These are phyloP conservation scores for Ceratosolen fusciceps DNA, from an alignment of 1,140 invertebrate genomes.

Conservation along the genomic window DNA sequence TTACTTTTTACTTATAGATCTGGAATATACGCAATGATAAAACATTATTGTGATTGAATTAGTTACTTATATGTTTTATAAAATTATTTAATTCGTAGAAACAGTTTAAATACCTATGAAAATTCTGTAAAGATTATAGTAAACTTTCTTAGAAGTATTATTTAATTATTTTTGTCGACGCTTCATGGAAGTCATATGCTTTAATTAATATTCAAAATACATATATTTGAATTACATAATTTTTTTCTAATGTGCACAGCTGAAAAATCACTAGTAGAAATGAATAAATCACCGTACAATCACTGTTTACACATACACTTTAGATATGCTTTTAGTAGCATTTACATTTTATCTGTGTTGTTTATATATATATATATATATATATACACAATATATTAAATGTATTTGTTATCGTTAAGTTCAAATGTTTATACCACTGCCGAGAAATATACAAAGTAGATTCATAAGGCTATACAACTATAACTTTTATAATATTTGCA, in stretches of 20 bases:
- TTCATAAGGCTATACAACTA: constrained; percentile 41
- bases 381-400: constrained; percentile 51
- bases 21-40: no score
- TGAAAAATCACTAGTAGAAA: constrained; percentile 60
- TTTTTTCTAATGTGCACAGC: constrained; percentile 65
- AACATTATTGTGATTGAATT: no score
- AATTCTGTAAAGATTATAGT: no score
- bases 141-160: no score
- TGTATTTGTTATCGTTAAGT: constrained; percentile 35
- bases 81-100: no score
- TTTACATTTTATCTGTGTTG: constrained; percentile 66
- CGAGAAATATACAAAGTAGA: constrained; percentile 33
- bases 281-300: constrained; percentile 54
- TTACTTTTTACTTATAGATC: no score
- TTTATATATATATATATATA: constrained; percentile 53
- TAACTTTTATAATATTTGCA: no score
- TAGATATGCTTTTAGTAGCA: constrained; percentile 70
- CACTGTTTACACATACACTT: constrained; percentile 57
- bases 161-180: constrained; percentile 16
- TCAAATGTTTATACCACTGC: constrained; percentile 7
- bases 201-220: not conserved
- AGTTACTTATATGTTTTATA: no score
- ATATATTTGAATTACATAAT: not conserved
- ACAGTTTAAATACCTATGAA: no score
- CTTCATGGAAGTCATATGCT: constrained; percentile 18